phyloP scores from a whole-genome alignment of 2,113 vertebrate species.

The Macrotis lagotis region DNA sequence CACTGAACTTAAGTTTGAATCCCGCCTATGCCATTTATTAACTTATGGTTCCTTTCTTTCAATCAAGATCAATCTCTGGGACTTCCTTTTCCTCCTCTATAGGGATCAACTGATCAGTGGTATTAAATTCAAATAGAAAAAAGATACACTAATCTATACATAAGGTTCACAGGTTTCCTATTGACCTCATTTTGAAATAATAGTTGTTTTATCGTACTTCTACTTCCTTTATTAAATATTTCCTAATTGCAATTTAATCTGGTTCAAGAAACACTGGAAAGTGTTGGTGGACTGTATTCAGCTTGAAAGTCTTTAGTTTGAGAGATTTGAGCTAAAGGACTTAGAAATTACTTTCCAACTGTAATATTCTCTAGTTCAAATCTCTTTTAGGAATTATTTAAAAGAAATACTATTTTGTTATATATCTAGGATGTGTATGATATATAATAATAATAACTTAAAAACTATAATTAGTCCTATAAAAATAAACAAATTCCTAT shows the following conservation, averaged over 20 bases:
- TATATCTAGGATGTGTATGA: background rate
- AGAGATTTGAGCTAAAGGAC: background rate
- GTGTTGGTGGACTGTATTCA: constrained; percentile 45
- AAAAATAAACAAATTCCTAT: background rate
- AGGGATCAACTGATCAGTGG: background rate
- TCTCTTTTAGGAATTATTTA: background rate
- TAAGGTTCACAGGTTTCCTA: background rate
- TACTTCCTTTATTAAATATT: background rate
- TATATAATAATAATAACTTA: too few species aligned
- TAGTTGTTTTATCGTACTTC: background rate
- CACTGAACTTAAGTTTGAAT: background rate
- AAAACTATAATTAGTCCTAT: background rate
- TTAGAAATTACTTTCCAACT: background rate
- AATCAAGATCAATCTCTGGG: background rate
- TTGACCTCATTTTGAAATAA: background rate
- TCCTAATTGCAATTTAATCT: background rate
- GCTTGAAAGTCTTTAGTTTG: background rate
- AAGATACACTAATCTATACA: background rate
- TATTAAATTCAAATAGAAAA: background rate
- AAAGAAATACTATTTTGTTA: background rate
- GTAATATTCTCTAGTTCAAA: background rate
- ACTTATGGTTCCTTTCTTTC: background rate
- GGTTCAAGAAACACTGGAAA: constrained; percentile 25
- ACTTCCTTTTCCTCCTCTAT: background rate
- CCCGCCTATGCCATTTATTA: background rate